A percentile compares a stretch with the other conserved stretches of the same genome.
phyloP scores from a whole-genome alignment of 2,113 vertebrate genomes.

The Poeciliopsis retropinna region DNA sequence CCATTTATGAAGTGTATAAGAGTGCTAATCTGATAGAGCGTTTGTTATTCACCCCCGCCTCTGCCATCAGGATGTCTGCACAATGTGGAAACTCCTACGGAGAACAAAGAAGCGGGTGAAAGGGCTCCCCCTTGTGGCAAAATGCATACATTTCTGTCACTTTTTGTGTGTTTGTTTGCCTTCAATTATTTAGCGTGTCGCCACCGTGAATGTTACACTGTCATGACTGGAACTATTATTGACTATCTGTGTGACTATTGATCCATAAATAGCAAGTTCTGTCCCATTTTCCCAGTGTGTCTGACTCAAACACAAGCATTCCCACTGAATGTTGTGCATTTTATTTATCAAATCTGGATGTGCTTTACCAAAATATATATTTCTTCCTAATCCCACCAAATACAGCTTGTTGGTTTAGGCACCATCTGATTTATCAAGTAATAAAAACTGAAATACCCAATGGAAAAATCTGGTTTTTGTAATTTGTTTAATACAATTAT shows the following conservation, averaged over 20 bases:
- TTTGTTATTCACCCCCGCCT: constrained; percentile 19
- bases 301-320: constrained; percentile 16
- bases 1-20: constrained; percentile 27
- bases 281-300: constrained; percentile 48
- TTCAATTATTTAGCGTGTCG: constrained; percentile 57
- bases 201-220: constrained; percentile 34
- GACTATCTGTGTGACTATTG: constrained; percentile 56
- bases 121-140: constrained; percentile 65
- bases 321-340: constrained; percentile 22
- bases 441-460: not conserved
- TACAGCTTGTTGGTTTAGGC: constrained; percentile 18
- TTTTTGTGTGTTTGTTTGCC: constrained; percentile 26
- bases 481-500: not conserved
- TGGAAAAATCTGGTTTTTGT: not conserved
- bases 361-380: constrained; percentile 49
- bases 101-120: constrained; percentile 40
- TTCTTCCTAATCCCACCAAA: constrained; percentile 56
- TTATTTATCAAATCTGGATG: constrained; percentile 62
- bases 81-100: constrained; percentile 8
- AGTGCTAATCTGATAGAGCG: constrained; percentile 50
- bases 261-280: constrained; percentile 40
- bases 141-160: not conserved
- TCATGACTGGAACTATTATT: constrained; percentile 49
- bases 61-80: constrained; percentile 29
- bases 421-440: constrained; percentile 2